These are phyloP conservation scores for Brachycybe producta DNA, from an alignment of 2,888 invertebrate genomes.

Conservation along the genomic window DNA sequence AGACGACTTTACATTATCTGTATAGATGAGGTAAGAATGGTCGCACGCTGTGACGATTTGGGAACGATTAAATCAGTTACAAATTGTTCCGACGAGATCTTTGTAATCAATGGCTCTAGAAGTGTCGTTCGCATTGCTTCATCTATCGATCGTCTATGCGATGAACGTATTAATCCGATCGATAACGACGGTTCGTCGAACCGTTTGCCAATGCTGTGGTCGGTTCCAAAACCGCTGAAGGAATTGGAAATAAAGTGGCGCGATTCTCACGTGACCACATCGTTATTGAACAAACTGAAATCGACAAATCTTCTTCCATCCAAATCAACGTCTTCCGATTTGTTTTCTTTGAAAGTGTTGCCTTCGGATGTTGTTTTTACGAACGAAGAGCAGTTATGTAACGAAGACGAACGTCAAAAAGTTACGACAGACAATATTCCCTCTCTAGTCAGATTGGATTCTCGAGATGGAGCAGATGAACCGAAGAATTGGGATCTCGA, in stretches of 20 bases:
- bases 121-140: slow-evolving; percentile 63
- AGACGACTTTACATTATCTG: slow-evolving; percentile 60
- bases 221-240: neutral
- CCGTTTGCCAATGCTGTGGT: slow-evolving; percentile 13
- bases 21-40: slow-evolving; percentile 50
- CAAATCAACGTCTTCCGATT: neutral
- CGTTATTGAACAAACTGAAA: neutral
- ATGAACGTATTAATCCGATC: too few species aligned
- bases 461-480: neutral
- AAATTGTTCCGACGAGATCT: slow-evolving; percentile 43
- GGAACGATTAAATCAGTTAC: slow-evolving; percentile 33
- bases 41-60: slow-evolving; percentile 49
- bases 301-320: neutral
- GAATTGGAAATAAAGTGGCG: neutral
- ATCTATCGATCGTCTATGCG: slow-evolving; percentile 60
- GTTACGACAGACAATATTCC: too few species aligned
- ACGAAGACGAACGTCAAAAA: too few species aligned
- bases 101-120: slow-evolving; percentile 64
- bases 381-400: neutral
- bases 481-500: neutral
- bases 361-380: neutral
- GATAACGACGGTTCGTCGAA: slow-evolving; percentile 14
- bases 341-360: neutral
- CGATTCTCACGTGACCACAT: neutral
- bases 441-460: neutral